Conservation (phyloP, 2,113 vertebrate genomes). For the Gasterosteus nipponicus region DNA sequence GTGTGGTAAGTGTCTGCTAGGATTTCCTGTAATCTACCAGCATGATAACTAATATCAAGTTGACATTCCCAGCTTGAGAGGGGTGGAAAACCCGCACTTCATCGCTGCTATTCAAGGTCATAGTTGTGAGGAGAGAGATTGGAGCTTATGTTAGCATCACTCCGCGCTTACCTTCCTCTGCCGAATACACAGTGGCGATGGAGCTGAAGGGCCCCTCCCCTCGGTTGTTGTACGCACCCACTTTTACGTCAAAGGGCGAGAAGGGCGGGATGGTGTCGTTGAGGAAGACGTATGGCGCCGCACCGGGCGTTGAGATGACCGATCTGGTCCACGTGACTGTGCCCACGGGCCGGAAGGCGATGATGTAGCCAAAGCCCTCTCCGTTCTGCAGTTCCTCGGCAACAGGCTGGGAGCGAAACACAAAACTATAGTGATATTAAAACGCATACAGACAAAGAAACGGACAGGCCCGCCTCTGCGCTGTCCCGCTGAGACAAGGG, state of each 20-base stretch:
- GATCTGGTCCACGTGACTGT: slow-evolving; percentile 91
- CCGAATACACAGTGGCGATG: slow-evolving; percentile 88
- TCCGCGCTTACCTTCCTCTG: slow-evolving; percentile 88
- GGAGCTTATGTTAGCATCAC: slow-evolving; percentile 45
- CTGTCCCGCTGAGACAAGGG: slow-evolving; percentile 3
- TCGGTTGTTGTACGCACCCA: slow-evolving; percentile 93
- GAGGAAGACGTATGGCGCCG: slow-evolving; percentile 86
- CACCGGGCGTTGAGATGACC: slow-evolving; percentile 86
- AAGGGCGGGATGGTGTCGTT: slow-evolving; percentile 94
- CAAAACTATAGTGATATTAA: slow-evolving; percentile 88
- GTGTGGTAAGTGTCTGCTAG: slow-evolving; percentile 77
- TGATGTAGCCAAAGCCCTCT: slow-evolving; percentile 94
- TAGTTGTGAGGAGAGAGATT: slow-evolving; percentile 51
- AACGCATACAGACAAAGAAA: slow-evolving; percentile 82
- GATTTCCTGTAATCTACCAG: slow-evolving; percentile 81
- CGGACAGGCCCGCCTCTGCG: slow-evolving; percentile 69
- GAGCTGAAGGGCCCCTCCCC: slow-evolving; percentile 95
- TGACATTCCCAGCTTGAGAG: slow-evolving; percentile 71
- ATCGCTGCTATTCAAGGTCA: slow-evolving; percentile 77
- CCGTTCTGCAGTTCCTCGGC: slow-evolving; percentile 95
- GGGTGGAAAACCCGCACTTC: slow-evolving; percentile 47
- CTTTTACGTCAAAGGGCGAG: slow-evolving; percentile 91
- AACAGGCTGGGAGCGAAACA: slow-evolving; percentile 89
- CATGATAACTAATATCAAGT: slow-evolving; percentile 81
- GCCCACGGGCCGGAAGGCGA: slow-evolving; percentile 89